Conservation (phyloP, 2,888 invertebrate species). For the Drosophila kambysellisi region DNA sequence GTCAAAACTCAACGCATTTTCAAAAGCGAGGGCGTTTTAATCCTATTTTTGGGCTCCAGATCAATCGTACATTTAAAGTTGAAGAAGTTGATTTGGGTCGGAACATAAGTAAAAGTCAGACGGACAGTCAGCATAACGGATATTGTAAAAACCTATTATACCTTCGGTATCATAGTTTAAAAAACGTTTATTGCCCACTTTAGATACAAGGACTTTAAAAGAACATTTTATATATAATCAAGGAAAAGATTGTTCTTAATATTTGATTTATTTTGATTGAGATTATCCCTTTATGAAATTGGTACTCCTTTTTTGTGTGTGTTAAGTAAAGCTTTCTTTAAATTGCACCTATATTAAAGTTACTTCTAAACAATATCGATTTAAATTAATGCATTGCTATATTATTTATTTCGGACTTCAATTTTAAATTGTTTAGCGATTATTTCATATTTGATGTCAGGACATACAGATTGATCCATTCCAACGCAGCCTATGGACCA, state of each 20-base stretch:
- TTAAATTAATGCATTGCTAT: background rate
- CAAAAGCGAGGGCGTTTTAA: no score
- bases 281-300: background rate
- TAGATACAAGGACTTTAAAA: background rate
- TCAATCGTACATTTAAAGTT: no score
- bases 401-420: background rate
- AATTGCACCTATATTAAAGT: background rate
- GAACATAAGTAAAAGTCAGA: no score
- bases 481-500: background rate
- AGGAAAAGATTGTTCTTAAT: background rate
- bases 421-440: background rate
- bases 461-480: background rate
- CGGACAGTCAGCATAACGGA: no score
- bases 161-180: background rate
- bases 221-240: background rate
- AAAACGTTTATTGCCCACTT: constrained; percentile 14
- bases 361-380: background rate
- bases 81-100: no score
- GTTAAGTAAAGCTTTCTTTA: background rate
- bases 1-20: no score
- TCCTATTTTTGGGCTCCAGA: no score
- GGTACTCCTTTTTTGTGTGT: background rate
- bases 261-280: background rate
- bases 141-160: no score
- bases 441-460: background rate